Percentiles rank a stretch among this genome's conserved stretches.
phyloP scores from a whole-genome alignment of 1,140 invertebrate genomes.

The Philopotamus ludificatus region DNA sequence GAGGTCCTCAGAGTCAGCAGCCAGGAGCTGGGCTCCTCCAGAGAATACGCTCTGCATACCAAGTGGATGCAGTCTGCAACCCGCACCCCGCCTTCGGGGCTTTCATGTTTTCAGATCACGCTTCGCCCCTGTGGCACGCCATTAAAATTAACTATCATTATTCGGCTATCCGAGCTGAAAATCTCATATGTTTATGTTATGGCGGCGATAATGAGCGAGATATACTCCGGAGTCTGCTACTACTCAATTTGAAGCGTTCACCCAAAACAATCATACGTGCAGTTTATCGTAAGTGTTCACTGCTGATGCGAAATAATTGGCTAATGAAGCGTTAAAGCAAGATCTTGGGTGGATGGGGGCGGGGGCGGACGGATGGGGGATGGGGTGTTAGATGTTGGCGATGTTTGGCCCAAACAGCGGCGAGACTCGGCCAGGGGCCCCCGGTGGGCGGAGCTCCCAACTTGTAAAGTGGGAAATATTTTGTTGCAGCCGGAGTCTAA shows the following conservation, averaged over 20 bases:
- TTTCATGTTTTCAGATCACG: constrained; percentile 36
- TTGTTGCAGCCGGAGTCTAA: constrained; percentile 16
- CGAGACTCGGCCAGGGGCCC: too few species aligned
- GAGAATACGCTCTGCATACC: constrained; percentile 38
- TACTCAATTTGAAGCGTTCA: too few species aligned
- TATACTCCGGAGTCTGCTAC: too few species aligned
- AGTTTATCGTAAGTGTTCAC: too few species aligned
- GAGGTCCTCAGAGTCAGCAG: constrained; percentile 10
- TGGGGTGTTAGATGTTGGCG: too few species aligned
- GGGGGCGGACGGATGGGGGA: too few species aligned
- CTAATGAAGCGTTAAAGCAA: too few species aligned
- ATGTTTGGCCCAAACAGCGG: too few species aligned
- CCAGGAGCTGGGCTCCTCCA: constrained; percentile 31
- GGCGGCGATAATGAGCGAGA: background rate
- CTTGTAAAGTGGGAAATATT: constrained; percentile 23
- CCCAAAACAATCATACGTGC: too few species aligned
- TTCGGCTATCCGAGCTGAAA: constrained; percentile 15
- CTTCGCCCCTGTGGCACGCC: constrained; percentile 27
- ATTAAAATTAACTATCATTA: constrained; percentile 41
- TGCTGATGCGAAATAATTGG: too few species aligned
- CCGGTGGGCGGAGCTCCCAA: background rate
- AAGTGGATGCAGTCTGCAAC: constrained; percentile 33
- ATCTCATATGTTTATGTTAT: too few species aligned
- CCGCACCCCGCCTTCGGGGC: background rate
- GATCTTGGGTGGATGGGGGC: too few species aligned